Percentiles rank a stretch among this genome's conserved stretches.
These are phyloP conservation scores for Drosophila testacea DNA, from an alignment of 2,888 invertebrate species.

Conservation along the genomic window DNA sequence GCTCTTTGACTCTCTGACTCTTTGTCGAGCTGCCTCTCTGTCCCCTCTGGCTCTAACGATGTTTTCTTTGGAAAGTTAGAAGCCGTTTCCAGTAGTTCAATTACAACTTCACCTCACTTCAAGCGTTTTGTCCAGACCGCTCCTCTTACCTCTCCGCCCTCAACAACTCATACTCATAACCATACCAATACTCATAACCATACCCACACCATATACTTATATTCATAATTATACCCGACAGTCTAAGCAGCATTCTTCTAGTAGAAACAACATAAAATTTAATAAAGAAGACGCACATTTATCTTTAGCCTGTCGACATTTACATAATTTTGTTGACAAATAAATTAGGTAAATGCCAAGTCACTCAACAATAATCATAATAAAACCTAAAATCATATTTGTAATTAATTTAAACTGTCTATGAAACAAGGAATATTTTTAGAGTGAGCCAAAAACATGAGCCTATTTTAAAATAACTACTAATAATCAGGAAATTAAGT, in stretches of 20 bases:
- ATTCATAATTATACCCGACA: slow-evolving; percentile 17
- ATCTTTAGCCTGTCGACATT: slow-evolving; percentile 13
- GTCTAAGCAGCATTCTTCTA: slow-evolving; percentile 24
- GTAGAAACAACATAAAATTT: slow-evolving; percentile 23
- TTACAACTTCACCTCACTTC: slow-evolving; percentile 75
- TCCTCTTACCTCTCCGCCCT: slow-evolving; percentile 19
- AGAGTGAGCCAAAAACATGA: no score
- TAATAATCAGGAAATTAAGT: no score
- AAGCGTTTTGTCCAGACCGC: slow-evolving; percentile 64
- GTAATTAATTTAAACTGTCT: no score
- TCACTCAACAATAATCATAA: slow-evolving; percentile 1
- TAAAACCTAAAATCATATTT: no score
- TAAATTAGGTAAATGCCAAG: slow-evolving; percentile 17
- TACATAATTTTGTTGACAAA: slow-evolving; percentile 21
- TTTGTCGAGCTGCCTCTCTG: slow-evolving; percentile 13
- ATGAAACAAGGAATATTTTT: no score
- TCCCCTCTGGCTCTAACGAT: slow-evolving; percentile 68
- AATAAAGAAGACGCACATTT: slow-evolving; percentile 21
- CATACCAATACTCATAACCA: neutral
- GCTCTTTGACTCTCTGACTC: slow-evolving; percentile 34
- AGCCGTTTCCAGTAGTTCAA: slow-evolving; percentile 80
- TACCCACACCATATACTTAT: slow-evolving; percentile 1
- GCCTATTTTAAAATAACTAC: no score
- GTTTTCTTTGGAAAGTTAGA: slow-evolving; percentile 78
- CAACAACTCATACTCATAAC: slow-evolving; percentile 16